These are phyloP conservation scores for Homarus gammarus DNA, from an alignment of 2,888 invertebrate species.

Conservation along the genomic window DNA sequence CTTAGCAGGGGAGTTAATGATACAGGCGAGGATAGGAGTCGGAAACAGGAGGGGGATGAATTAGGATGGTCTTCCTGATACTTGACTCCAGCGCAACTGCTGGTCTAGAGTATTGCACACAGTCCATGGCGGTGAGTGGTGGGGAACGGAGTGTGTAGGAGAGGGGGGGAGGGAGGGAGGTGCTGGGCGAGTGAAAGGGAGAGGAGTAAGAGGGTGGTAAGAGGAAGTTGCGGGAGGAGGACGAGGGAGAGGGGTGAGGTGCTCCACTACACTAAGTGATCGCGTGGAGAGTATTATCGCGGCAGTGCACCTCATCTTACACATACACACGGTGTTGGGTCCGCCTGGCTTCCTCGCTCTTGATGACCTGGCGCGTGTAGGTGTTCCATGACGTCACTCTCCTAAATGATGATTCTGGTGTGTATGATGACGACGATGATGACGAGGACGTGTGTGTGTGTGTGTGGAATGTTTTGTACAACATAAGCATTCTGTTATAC, in stretches of 20 bases:
- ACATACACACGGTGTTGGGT: not conserved
- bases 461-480: too few species aligned
- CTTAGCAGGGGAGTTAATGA: not conserved
- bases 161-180: not conserved
- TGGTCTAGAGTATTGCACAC: not conserved
- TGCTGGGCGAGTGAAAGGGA: not conserved
- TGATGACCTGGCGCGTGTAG: too few species aligned
- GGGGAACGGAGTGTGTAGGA: too few species aligned
- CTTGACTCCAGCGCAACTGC: not conserved
- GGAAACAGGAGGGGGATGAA: not conserved
- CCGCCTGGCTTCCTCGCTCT: not conserved
- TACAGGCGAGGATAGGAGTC: not conserved
- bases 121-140: not conserved
- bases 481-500: too few species aligned
- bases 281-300: slow-evolving; percentile 2
- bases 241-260: slow-evolving; percentile 4
- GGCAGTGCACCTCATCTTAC: not conserved
- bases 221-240: not conserved
- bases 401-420: too few species aligned
- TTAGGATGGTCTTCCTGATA: not conserved
- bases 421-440: too few species aligned
- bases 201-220: not conserved
- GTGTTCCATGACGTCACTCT: too few species aligned
- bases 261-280: not conserved
- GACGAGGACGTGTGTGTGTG: too few species aligned